phyloP scores from a whole-genome alignment of 1,140 invertebrate species.

The Trachelipus rathkii region DNA sequence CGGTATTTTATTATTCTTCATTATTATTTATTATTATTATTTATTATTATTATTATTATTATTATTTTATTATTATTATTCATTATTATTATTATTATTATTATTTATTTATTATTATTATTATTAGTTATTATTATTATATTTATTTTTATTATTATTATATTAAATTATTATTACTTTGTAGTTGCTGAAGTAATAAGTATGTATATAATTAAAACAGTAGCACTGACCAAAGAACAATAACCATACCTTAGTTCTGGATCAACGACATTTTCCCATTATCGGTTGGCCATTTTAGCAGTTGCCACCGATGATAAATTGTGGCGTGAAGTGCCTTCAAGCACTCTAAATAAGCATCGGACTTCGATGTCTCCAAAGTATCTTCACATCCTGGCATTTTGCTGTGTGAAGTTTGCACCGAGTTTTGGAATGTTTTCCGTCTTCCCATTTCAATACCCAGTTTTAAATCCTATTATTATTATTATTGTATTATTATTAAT shows the following conservation, averaged over 20 bases:
- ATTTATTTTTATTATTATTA: too few species aligned
- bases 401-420: slow-evolving; percentile 70
- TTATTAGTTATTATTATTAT: too few species aligned
- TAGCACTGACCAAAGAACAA: not conserved
- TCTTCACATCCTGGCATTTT: slow-evolving; percentile 49
- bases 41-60: too few species aligned
- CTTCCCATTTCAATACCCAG: slow-evolving; percentile 72
- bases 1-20: too few species aligned
- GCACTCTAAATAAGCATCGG: slow-evolving; percentile 82
- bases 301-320: slow-evolving; percentile 50
- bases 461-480: slow-evolving; percentile 60
- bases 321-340: slow-evolving; percentile 46
- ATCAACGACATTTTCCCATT: slow-evolving; percentile 71
- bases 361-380: not conserved
- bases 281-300: slow-evolving; percentile 56
- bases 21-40: too few species aligned
- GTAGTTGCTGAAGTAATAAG: too few species aligned
- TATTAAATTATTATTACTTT: too few species aligned
- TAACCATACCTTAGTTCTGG: slow-evolving; percentile 57
- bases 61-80: too few species aligned
- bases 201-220: too few species aligned
- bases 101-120: too few species aligned
- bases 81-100: too few species aligned
- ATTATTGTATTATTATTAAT: too few species aligned
- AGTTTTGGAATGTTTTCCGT: slow-evolving; percentile 73